Percentiles rank a stretch among this genome's conserved stretches.
These are phyloP conservation scores for Limenitis camilla DNA, from an alignment of 2,888 invertebrate species.

Conservation along the genomic window DNA sequence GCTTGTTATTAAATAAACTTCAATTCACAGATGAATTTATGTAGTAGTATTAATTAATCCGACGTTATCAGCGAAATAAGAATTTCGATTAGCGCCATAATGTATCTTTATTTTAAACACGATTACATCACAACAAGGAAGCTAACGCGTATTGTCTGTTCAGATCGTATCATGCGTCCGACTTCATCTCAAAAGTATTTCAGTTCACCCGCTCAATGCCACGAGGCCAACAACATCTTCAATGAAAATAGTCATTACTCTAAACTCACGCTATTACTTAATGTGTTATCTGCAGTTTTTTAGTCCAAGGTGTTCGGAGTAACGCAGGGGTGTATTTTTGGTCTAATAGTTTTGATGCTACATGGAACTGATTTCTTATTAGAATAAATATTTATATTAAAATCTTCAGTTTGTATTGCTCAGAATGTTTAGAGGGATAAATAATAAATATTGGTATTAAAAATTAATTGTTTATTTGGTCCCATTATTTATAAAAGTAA, in stretches of 20 bases:
- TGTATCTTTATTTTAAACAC: constrained; percentile 5
- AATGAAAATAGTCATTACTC: constrained; percentile 55
- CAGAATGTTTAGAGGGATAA: neutral
- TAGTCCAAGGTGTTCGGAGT: constrained; percentile 24
- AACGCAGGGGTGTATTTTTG: neutral
- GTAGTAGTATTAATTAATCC: neutral
- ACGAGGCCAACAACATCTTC: constrained; percentile 64
- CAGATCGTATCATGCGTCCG: constrained; percentile 15
- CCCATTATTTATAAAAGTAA: constrained; percentile 18
- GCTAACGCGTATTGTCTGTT: constrained; percentile 33
- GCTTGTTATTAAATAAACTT: no score
- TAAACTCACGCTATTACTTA: constrained; percentile 21
- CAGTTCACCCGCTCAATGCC: constrained; percentile 54
- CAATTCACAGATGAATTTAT: neutral
- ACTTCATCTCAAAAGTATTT: constrained; percentile 30
- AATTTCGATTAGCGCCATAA: constrained; percentile 2
- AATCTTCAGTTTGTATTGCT: neutral
- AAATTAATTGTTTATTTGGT: constrained; percentile 23
- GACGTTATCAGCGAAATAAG: neutral
- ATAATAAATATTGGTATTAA: constrained; percentile 3
- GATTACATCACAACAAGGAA: constrained; percentile 48
- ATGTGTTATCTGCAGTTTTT: constrained; percentile 27
- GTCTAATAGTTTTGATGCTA: neutral
- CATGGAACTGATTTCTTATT: no score
- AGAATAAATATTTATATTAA: neutral